Conservation (phyloP, 2,797 vertebrate species). For the Zonotrichia albicollis region DNA sequence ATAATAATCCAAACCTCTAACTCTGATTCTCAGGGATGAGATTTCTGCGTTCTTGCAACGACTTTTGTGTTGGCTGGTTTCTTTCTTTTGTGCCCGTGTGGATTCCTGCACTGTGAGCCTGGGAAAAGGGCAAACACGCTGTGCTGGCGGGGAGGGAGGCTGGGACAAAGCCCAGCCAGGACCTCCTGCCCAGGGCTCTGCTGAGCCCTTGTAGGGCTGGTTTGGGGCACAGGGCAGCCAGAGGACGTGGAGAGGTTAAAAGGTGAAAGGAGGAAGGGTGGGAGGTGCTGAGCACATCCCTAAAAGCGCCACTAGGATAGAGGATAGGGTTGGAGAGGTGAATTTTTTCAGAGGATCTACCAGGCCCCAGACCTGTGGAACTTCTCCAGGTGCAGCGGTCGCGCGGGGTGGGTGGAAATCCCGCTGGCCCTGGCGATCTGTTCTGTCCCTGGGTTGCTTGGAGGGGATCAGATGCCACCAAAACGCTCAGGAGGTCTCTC, state of each 20-base stretch:
- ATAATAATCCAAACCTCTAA: slow-evolving; percentile 51
- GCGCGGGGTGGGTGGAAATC: neutral
- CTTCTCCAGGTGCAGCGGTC: rapidly evolving
- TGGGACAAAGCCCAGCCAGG: neutral
- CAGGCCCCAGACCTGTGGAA: neutral
- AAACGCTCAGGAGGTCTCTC: neutral
- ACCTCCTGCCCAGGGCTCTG: neutral
- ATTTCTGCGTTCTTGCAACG: slow-evolving; percentile 31
- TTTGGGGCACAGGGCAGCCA: neutral
- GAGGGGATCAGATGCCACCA: neutral
- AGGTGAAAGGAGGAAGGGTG: neutral
- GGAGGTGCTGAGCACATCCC: neutral
- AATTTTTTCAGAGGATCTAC: neutral
- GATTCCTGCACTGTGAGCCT: slow-evolving; percentile 34
- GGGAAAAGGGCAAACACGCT: neutral
- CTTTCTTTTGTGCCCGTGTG: neutral
- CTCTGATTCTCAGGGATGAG: slow-evolving; percentile 76
- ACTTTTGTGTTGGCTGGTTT: neutral
- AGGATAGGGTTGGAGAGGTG: neutral
- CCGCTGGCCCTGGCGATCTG: rapidly evolving
- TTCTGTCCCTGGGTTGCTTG: neutral
- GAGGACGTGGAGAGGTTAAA: neutral
- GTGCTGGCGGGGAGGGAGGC: neutral
- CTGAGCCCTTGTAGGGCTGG: neutral
- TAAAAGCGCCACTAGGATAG: neutral